These are phyloP conservation scores for Endotricha flammealis DNA, from an alignment of 2,888 invertebrate genomes.

Conservation along the genomic window DNA sequence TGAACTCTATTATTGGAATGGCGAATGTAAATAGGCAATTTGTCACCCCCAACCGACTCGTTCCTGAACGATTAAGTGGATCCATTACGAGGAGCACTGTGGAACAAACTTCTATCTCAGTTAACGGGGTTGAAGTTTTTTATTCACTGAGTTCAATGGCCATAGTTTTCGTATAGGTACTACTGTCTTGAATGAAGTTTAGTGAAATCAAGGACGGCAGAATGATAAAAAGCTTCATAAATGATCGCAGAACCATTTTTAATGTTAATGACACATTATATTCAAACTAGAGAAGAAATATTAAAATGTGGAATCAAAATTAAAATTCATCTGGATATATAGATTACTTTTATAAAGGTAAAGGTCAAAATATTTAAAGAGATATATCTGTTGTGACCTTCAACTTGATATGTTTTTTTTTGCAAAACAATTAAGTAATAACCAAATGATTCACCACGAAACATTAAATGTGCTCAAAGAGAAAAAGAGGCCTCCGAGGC, in stretches of 20 bases:
- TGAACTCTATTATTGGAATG: slow-evolving; percentile 37
- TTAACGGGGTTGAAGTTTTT: slow-evolving; percentile 9
- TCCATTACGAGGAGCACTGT: slow-evolving; percentile 30
- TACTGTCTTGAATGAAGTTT: too few species aligned
- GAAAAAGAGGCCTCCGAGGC: background rate
- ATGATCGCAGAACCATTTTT: too few species aligned
- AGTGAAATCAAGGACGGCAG: too few species aligned
- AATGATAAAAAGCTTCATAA: too few species aligned
- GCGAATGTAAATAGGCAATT: slow-evolving; percentile 50
- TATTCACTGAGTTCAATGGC: slow-evolving; percentile 2
- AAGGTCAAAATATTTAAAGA: too few species aligned
- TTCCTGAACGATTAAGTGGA: slow-evolving; percentile 35
- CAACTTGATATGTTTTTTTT: too few species aligned
- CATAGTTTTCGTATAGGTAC: slow-evolving; percentile 8
- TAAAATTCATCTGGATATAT: too few species aligned
- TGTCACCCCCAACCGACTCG: slow-evolving; percentile 40
- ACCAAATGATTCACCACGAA: background rate
- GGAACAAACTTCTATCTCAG: slow-evolving; percentile 30
- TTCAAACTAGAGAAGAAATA: too few species aligned
- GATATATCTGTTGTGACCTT: too few species aligned
- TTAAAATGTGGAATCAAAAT: too few species aligned
- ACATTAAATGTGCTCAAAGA: background rate
- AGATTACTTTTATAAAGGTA: too few species aligned
- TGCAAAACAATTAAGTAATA: background rate
- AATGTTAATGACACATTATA: too few species aligned